Conservation (phyloP, 2,113 vertebrate species). For the Sigmodon hispidus region DNA sequence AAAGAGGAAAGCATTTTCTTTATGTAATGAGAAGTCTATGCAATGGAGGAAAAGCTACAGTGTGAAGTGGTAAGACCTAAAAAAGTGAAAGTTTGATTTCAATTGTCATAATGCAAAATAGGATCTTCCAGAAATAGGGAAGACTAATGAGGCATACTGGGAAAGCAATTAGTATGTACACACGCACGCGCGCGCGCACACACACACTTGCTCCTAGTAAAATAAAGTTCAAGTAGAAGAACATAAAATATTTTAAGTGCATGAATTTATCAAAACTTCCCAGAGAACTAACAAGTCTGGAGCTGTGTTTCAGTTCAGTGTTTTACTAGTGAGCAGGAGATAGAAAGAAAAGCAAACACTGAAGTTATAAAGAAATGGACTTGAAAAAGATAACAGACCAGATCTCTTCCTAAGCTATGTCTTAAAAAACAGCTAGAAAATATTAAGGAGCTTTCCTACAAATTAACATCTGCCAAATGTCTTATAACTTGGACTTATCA, state of each 20-base stretch:
- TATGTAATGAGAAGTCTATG: neutral
- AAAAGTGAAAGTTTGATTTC: neutral
- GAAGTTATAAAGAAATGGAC: neutral
- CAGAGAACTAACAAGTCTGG: neutral
- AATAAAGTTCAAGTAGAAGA: neutral
- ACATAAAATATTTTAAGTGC: neutral
- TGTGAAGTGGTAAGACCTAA: neutral
- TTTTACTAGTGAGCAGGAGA: neutral
- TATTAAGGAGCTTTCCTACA: neutral
- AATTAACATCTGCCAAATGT: neutral
- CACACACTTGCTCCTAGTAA: neutral
- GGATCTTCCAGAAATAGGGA: neutral
- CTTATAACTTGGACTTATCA: neutral
- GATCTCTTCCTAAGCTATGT: neutral
- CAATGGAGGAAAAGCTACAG: neutral
- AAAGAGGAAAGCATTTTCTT: neutral
- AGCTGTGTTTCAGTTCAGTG: neutral
- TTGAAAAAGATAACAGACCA: neutral
- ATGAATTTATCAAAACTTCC: neutral
- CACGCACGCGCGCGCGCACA: neutral
- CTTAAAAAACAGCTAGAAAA: neutral
- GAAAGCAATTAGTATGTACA: neutral
- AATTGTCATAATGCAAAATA: neutral
- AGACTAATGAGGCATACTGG: neutral
- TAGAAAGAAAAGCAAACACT: neutral